Evolutionary conservation across 2,797 vertebrate species (phyloP).

Genomic region (Fistularia tabacaria): DNA sequence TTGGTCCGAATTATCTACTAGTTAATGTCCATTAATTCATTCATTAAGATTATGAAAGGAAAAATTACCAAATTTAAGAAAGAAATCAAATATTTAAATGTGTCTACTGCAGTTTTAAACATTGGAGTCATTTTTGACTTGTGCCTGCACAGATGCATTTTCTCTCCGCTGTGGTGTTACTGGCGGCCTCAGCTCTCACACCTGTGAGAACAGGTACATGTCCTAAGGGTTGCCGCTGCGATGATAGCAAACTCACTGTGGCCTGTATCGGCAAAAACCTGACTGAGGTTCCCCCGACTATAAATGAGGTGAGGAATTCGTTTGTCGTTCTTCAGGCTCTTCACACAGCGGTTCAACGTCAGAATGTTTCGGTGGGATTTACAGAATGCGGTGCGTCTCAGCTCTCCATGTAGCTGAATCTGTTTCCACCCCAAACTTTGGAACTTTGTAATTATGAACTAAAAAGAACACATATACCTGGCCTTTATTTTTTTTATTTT

Average conservation of each 20-base stretch:
- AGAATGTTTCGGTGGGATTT: not conserved
- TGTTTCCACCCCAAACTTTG: too few relatives aligned
- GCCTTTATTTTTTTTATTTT: too few relatives aligned
- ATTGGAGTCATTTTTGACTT: not conserved
- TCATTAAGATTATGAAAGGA: too few relatives aligned
- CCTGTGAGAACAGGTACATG: constrained; percentile 54
- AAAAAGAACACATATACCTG: too few relatives aligned
- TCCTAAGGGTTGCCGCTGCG: constrained; percentile 78
- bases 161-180: constrained; percentile 2
- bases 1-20: too few relatives aligned
- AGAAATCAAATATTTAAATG: too few relatives aligned
- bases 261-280: constrained; percentile 79
- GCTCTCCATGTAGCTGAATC: too few relatives aligned
- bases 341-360: not conserved
- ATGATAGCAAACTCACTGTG: constrained; percentile 71
- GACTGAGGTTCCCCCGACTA: constrained; percentile 65
- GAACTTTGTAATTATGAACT: too few relatives aligned
- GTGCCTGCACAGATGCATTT: constrained; percentile 47
- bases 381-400: too few relatives aligned
- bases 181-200: constrained; percentile 37
- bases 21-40: too few relatives aligned
- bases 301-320: constrained; percentile 79
- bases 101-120: too few relatives aligned
- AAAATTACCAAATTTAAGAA: too few relatives aligned
- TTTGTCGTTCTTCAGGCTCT: not conserved